Conservation (phyloP, 2,888 invertebrate genomes). For the Chromoteleia sp. region DNA sequence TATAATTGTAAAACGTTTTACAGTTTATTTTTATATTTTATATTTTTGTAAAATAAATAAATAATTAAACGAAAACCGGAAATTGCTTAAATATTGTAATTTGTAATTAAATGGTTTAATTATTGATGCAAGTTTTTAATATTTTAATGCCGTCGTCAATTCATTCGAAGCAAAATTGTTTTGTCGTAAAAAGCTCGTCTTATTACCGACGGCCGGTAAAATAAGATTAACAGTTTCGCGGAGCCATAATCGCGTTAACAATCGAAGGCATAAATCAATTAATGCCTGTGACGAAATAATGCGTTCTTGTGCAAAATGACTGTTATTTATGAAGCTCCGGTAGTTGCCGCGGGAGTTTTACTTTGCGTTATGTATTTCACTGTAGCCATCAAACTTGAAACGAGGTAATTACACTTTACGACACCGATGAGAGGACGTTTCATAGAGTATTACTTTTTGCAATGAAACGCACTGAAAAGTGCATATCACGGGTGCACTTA, state of each 20-base stretch:
- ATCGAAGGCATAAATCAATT: slow-evolving; percentile 45
- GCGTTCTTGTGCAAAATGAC: slow-evolving; percentile 38
- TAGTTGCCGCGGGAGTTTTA: slow-evolving; percentile 43
- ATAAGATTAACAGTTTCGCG: slow-evolving; percentile 1
- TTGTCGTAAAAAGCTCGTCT: not conserved
- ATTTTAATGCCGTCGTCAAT: too few relatives aligned
- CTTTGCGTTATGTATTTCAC: slow-evolving; percentile 63
- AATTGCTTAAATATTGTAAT: too few relatives aligned
- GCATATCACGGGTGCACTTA: slow-evolving; percentile 66
- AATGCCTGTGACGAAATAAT: slow-evolving; percentile 35
- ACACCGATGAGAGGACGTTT: slow-evolving; percentile 69
- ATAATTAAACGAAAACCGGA: too few relatives aligned
- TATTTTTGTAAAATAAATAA: too few relatives aligned
- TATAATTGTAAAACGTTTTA: too few relatives aligned
- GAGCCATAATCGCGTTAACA: slow-evolving; percentile 17
- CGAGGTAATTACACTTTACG: slow-evolving; percentile 70
- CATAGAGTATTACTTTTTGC: slow-evolving; percentile 64
- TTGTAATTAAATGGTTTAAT: too few relatives aligned
- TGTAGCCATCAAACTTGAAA: slow-evolving; percentile 65
- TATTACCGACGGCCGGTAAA: slow-evolving; percentile 20
- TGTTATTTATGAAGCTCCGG: slow-evolving; percentile 54
- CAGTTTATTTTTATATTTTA: too few relatives aligned
- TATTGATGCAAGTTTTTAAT: too few relatives aligned
- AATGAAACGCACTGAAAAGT: slow-evolving; percentile 67
- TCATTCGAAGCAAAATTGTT: not conserved